These are phyloP conservation scores for Druon quercuslanigerum DNA, from an alignment of 1,140 invertebrate genomes.

Conservation along the genomic window DNA sequence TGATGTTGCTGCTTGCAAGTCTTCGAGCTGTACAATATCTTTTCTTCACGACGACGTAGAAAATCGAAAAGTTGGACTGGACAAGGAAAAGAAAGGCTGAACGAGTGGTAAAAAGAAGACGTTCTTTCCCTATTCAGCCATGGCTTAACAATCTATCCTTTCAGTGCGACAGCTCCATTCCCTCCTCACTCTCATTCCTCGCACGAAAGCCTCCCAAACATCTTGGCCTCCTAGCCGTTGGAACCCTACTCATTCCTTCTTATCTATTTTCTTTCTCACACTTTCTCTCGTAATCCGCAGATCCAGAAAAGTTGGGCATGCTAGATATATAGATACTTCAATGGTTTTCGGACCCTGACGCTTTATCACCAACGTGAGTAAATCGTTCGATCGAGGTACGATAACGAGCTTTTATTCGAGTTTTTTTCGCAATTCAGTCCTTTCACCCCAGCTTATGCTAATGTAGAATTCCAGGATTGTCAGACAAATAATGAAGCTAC, in stretches of 20 bases:
- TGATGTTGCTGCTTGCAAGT: slow-evolving; percentile 11
- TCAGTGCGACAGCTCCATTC: slow-evolving; percentile 45
- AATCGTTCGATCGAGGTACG: slow-evolving; percentile 36
- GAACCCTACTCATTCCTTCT: slow-evolving; percentile 32
- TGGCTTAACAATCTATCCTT: slow-evolving; percentile 68
- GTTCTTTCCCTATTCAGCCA: slow-evolving; percentile 59
- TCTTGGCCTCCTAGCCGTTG: slow-evolving; percentile 25
- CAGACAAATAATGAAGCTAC: background rate
- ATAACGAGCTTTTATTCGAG: slow-evolving; percentile 31
- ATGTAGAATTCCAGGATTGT: background rate
- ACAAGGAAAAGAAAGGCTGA: slow-evolving; percentile 57
- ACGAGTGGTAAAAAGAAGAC: slow-evolving; percentile 56
- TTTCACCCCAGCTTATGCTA: background rate
- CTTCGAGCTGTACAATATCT: slow-evolving; percentile 61
- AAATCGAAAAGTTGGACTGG: slow-evolving; percentile 58
- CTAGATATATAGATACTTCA: slow-evolving; percentile 42
- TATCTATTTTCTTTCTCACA: background rate
- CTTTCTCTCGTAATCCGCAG: slow-evolving; percentile 43
- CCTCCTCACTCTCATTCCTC: slow-evolving; percentile 27
- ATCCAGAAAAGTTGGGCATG: slow-evolving; percentile 50
- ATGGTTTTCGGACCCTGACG: background rate
- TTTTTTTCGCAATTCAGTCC: background rate
- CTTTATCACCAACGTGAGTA: background rate
- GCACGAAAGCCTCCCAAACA: background rate
- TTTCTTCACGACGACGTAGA: slow-evolving; percentile 64